Evolutionary conservation across 1,140 invertebrate species (phyloP), one percentile per base, ranked within the genome.

Genomic region (Magallana gigas): DNA sequence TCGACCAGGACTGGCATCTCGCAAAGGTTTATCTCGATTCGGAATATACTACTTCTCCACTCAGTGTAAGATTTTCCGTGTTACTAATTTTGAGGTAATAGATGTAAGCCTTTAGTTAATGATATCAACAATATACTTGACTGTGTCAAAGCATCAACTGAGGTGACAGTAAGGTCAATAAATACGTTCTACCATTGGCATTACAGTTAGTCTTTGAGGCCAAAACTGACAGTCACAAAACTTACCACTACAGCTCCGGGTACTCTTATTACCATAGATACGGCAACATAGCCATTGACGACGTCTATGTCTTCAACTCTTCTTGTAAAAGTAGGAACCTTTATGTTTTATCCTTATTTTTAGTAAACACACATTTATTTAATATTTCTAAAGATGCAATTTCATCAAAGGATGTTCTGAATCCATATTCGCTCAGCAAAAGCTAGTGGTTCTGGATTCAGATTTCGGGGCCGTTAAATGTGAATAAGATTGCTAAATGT

Each of bases 231-330:
- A 82, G 88, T 12, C 85, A 91, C n/a, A 58, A 86, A 57, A 1
- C 14, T 0, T 71, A 62, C 14, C 68, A 88, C 57, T 89, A 81
- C 56, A 80, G 58, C 16, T 18, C 83, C 60, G 68, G 87, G 9
- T 59, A 85, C 80, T n/a, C 14, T 48, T 83, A 81, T 29, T 83
- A 87, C 62, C 57, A 87, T 9, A 80, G 18, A 48, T 18, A 87
- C n/a, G 86, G 86, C 4, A 58, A 90, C 36, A 90, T 90, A 29
- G 90, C 87, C 6, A 83, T 91, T 56, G 90, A 91, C 83, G 90
- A 91, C 58, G 57, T 91, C 4, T 88, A 89, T 29, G 87, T 89
- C 6, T 91, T 87, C 71, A 91, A 91, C 62, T 89, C 89, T 29
- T 85, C 86, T 1, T 91, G 90, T 60, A 76, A 62, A 57, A 89